Percentiles rank a stretch among this genome's conserved stretches.
These are phyloP conservation scores for Heliconius hewitsoni DNA, from an alignment of 1,140 invertebrate genomes.

Conservation along the genomic window DNA sequence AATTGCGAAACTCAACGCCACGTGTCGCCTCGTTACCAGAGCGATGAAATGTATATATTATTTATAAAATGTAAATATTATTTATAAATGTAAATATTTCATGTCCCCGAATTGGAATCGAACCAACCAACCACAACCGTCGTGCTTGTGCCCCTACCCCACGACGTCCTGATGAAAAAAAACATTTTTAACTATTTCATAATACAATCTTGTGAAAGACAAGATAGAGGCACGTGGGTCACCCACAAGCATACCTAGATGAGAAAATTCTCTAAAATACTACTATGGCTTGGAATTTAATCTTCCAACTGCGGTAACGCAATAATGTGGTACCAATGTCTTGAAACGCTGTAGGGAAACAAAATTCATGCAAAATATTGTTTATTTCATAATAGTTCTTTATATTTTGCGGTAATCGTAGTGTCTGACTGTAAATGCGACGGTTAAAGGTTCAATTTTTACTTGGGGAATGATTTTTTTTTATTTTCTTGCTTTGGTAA, in stretches of 20 bases:
- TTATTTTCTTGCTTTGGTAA: no score
- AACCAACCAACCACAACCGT: neutral
- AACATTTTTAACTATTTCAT: neutral
- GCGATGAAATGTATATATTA: no score
- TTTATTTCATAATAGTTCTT: neutral
- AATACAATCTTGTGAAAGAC: neutral
- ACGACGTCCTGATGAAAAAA: neutral
- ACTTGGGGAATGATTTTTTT: no score
- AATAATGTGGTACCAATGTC: neutral
- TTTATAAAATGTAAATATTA: no score
- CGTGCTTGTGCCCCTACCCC: no score
- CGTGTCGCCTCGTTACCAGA: no score
- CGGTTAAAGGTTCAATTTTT: no score
- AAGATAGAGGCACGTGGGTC: neutral
- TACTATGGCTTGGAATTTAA: conserved; percentile 18
- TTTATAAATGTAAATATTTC: no score
- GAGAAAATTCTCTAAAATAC: conserved; percentile 21
- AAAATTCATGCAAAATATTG: neutral
- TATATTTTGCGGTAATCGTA: neutral
- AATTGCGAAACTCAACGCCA: no score
- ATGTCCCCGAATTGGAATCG: no score
- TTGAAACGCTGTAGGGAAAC: neutral
- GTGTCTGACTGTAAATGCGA: neutral
- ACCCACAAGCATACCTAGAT: neutral
- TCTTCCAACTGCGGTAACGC: neutral